Conservation (phyloP, 2,113 vertebrate species). For the Mustelus asterias region DNA sequence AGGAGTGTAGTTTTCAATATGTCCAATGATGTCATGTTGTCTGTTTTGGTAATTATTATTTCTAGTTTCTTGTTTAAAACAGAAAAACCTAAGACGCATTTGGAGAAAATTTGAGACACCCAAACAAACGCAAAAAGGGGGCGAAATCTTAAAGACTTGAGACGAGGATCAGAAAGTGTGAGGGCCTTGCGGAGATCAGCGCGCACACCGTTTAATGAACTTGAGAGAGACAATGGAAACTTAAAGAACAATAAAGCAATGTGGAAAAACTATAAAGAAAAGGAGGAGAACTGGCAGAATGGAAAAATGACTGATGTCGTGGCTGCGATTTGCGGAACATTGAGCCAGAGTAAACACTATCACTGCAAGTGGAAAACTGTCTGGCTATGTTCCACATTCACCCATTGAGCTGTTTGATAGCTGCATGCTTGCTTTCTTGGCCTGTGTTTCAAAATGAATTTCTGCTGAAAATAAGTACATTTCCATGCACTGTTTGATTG, state of each 20-base stretch:
- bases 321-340: not conserved
- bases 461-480: constrained; percentile 28
- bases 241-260: constrained; percentile 7
- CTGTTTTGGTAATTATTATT: constrained; percentile 35
- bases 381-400: not conserved
- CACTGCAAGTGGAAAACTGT: constrained; percentile 24
- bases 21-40: constrained; percentile 29
- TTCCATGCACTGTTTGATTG: not conserved
- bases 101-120: not conserved
- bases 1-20: constrained; percentile 10
- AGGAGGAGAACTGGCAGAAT: not conserved
- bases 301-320: constrained; percentile 19
- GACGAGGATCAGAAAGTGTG: not conserved
- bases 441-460: not conserved
- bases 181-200: too few relatives aligned
- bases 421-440: not conserved
- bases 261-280: constrained; percentile 16
- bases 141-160: not conserved
- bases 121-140: constrained; percentile 12
- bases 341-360: constrained; percentile 28
- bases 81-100: not conserved
- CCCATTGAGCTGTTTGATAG: not conserved
- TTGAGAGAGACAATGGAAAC: not conserved
- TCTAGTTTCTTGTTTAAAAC: not conserved
- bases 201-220: not conserved